A percentile compares a stretch with the other conserved stretches of the same genome.
Conservation (phyloP, 2,888 invertebrate species). For the Ormyrus nitidulus region DNA sequence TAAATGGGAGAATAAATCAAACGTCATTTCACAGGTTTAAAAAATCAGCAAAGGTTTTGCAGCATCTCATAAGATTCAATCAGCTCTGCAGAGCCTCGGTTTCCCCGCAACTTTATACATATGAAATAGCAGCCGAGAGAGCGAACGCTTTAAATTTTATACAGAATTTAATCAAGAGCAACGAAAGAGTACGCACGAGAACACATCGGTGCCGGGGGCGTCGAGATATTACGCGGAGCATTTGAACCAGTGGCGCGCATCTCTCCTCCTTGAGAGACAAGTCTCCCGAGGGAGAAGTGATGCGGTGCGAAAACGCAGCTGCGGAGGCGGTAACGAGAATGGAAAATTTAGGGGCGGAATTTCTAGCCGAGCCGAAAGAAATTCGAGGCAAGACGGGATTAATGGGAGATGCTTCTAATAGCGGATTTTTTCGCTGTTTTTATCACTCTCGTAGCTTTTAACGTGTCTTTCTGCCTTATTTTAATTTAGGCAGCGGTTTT, state of each 20-base stretch:
- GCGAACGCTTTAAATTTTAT: conserved; percentile 23
- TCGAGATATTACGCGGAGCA: conserved; percentile 15
- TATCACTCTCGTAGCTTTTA: neutral
- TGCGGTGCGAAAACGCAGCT: neutral
- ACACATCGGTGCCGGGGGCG: neutral
- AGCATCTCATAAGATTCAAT: conserved; percentile 1
- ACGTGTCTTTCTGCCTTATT: neutral
- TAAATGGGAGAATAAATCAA: neutral
- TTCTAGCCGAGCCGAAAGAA: conserved; percentile 3
- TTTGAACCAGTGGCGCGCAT: neutral
- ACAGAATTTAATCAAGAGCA: conserved; percentile 44
- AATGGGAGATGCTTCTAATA: conserved; percentile 7
- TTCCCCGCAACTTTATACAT: conserved; percentile 6
- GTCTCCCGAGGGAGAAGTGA: neutral
- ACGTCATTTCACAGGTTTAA: no score
- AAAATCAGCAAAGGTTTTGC: neutral
- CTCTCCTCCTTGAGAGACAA: conserved; percentile 3
- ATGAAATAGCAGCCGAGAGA: conserved; percentile 2
- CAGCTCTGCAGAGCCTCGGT: neutral
- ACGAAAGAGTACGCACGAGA: conserved; percentile 11
- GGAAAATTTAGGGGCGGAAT: conserved; percentile 19
- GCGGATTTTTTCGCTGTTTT: neutral
- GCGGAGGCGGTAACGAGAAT: conserved; percentile 3
- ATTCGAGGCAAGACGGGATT: conserved; percentile 23
- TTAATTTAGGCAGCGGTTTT: conserved; percentile 8